phyloP scores from a whole-genome alignment of 2,888 invertebrate species.

The Melanostoma mellinum region DNA sequence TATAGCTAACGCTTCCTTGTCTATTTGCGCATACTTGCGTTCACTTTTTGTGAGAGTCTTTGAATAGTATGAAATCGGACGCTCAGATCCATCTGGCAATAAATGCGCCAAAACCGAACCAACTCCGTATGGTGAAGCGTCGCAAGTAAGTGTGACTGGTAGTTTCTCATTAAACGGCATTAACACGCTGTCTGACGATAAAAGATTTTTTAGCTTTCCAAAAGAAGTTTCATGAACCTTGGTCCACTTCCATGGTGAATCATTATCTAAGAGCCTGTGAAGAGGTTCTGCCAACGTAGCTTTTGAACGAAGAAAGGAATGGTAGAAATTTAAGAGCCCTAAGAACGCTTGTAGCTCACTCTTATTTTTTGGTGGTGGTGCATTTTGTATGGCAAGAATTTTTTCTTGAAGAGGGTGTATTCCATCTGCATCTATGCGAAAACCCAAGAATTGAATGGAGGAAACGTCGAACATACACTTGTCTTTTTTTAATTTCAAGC shows the following conservation, averaged over 20 bases:
- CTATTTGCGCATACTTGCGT: no score
- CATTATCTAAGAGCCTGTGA: constrained; percentile 60
- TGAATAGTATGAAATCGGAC: no score
- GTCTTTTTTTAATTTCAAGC: constrained; percentile 48
- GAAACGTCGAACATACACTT: constrained; percentile 58
- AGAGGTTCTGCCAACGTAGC: constrained; percentile 47
- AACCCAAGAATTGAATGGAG: constrained; percentile 53
- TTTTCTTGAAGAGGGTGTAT: constrained; percentile 56
- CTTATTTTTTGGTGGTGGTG: constrained; percentile 12
- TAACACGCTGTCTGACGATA: no score
- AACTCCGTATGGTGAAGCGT: constrained; percentile 40
- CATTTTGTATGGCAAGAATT: constrained; percentile 8
- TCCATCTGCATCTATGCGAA: constrained; percentile 56
- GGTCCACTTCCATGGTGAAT: constrained; percentile 50
- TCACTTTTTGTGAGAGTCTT: no score
- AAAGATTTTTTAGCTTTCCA: no score
- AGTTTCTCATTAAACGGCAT: no score
- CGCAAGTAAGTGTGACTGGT: no score
- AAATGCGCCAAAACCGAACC: no score
- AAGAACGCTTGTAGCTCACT: constrained; percentile 58
- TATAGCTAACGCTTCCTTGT: no score
- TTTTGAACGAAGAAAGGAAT: constrained; percentile 24
- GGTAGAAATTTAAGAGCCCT: constrained; percentile 31
- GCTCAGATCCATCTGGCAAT: no score
- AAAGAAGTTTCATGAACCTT: no score